phyloP scores from a whole-genome alignment of 64 coral and sea anemone species.

The Montipora cactus region DNA sequence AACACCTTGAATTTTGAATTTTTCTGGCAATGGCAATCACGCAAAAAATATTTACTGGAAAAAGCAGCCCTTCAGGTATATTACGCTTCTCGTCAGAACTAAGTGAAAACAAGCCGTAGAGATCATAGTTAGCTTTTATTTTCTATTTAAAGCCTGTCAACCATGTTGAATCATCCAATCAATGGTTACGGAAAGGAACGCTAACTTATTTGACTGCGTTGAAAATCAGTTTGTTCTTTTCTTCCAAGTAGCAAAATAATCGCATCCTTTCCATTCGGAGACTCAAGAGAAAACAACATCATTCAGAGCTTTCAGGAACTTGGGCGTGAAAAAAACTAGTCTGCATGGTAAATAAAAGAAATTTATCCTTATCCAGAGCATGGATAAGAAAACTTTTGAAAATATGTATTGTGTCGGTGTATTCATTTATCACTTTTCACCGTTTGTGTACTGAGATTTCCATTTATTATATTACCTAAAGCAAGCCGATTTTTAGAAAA shows the following conservation, averaged over 20 bases:
- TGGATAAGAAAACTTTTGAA: no score
- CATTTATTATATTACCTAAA: no score
- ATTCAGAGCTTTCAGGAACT: no score
- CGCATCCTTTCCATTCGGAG: background rate
- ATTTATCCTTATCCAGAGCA: no score
- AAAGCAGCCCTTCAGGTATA: background rate
- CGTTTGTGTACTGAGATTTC: no score
- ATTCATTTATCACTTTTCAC: no score
- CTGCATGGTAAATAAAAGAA: no score
- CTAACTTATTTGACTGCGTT: background rate
- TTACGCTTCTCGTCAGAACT: background rate
- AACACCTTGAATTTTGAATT: no score
- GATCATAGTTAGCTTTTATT: background rate
- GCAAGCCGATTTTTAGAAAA: no score
- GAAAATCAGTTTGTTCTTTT: background rate
- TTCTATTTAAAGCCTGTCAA: background rate
- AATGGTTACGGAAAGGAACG: background rate
- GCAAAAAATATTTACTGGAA: background rate
- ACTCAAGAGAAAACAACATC: background rate
- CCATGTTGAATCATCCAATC: background rate
- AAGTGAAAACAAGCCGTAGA: background rate
- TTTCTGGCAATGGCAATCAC: background rate
- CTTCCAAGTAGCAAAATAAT: background rate
- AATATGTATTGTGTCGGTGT: no score
- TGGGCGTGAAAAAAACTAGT: no score